A percentile compares a stretch with the other conserved stretches of the same genome.
Conservation (phyloP, 2,797 vertebrate species). For the Buceros bicornis region DNA sequence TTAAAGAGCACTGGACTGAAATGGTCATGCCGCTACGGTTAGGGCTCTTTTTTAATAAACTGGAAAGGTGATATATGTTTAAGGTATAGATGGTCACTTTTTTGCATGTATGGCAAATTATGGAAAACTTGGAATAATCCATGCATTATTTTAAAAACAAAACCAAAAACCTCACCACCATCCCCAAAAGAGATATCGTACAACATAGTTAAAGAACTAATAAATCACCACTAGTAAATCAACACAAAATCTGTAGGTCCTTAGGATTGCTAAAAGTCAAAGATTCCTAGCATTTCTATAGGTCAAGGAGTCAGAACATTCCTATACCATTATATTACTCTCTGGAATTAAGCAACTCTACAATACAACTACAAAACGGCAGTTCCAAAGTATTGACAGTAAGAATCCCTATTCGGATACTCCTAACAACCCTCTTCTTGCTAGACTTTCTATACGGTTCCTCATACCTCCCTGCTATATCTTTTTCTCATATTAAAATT, state of each 20-base stretch:
- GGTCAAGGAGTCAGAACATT: background rate
- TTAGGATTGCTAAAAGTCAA: background rate
- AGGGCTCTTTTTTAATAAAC: background rate
- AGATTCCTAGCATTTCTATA: background rate
- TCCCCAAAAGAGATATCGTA: background rate
- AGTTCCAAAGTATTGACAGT: background rate
- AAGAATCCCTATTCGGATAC: background rate
- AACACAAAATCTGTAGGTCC: background rate
- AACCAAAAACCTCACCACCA: background rate
- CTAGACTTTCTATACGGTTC: background rate
- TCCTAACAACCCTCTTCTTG: background rate
- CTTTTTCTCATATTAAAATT: background rate
- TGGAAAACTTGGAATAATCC: background rate
- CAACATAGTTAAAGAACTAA: background rate
- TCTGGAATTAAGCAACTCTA: background rate
- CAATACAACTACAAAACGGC: background rate
- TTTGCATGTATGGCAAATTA: background rate
- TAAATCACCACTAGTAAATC: background rate
- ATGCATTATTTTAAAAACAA: conserved; percentile 3
- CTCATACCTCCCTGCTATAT: background rate
- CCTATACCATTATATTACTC: background rate
- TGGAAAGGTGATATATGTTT: background rate
- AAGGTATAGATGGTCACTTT: background rate
- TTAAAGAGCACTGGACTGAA: background rate
- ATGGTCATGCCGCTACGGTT: background rate